Evolutionary conservation across 1,140 invertebrate genomes (phyloP).

Genomic region (Orchesella cincta): DNA sequence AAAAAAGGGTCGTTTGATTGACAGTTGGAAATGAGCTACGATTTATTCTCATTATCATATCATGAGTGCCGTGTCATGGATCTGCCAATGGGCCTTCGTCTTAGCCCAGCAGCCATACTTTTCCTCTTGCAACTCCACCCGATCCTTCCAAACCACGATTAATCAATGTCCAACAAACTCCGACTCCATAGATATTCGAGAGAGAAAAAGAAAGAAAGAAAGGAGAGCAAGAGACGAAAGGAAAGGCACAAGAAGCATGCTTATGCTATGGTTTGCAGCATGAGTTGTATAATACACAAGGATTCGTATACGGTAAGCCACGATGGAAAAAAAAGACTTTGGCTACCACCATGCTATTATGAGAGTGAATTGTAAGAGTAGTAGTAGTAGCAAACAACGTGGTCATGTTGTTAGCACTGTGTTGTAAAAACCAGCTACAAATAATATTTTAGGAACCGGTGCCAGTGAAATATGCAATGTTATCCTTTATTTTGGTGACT

Average conservation of each 20-base stretch:
- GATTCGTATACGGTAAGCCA: neutral
- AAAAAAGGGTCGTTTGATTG: constrained; percentile 47
- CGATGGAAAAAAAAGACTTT: neutral
- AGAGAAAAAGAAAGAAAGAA: constrained; percentile 24
- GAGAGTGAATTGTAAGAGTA: neutral
- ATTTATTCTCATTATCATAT: constrained; percentile 52
- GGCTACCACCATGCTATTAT: neutral
- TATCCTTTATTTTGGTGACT: neutral
- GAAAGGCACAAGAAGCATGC: constrained; percentile 30
- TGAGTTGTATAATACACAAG: neutral
- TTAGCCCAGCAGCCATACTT: constrained; percentile 49
- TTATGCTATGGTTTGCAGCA: constrained; percentile 37
- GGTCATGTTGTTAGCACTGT: neutral
- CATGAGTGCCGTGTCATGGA: constrained; percentile 51
- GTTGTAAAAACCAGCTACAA: neutral
- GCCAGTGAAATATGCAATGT: neutral
- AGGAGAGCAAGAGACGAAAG: neutral
- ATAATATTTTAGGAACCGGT: neutral
- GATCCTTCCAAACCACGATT: constrained; percentile 50
- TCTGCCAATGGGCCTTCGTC: constrained; percentile 49
- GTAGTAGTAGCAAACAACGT: neutral
- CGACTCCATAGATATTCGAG: constrained; percentile 4
- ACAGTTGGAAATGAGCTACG: constrained; percentile 50
- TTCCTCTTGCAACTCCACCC: constrained; percentile 51
- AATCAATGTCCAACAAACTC: constrained; percentile 48